phyloP scores from a whole-genome alignment of 2,797 vertebrate genomes.

The Paratrypauchen microcephalus region DNA sequence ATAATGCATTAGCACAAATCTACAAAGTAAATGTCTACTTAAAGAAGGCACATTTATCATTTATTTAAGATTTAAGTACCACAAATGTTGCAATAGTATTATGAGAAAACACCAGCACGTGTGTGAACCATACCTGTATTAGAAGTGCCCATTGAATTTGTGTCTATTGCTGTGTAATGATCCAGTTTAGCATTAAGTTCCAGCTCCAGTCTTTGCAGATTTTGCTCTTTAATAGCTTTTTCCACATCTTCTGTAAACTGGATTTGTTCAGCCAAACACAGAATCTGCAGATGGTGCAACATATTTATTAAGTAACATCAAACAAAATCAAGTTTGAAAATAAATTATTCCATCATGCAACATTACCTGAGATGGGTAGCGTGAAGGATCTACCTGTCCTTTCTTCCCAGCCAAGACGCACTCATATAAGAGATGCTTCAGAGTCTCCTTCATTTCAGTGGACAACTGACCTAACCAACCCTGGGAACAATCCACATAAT shows the following conservation, averaged over 20 bases:
- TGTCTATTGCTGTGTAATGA: constrained; percentile 87
- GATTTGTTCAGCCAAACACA: constrained; percentile 95
- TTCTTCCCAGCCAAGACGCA: constrained; percentile 84
- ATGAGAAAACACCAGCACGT: constrained; percentile 1
- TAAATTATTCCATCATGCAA: constrained; percentile 8
- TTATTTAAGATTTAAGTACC: neutral
- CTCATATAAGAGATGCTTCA: constrained; percentile 86
- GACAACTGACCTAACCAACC: constrained; percentile 90
- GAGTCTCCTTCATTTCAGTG: constrained; percentile 91
- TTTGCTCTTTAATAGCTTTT: constrained; percentile 81
- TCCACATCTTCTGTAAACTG: constrained; percentile 97
- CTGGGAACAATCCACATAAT: constrained; percentile 57
- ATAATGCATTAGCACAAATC: constrained; percentile 31
- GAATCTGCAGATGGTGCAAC: constrained; percentile 76
- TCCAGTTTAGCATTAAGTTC: constrained; percentile 89
- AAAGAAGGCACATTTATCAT: neutral
- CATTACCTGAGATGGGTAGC: constrained; percentile 91
- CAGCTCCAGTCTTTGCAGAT: constrained; percentile 85
- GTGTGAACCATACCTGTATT: constrained; percentile 72
- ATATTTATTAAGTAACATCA: neutral
- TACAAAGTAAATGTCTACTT: constrained; percentile 17
- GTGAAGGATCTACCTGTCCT: constrained; percentile 85
- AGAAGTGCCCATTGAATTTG: constrained; percentile 71
- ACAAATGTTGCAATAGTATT: neutral
- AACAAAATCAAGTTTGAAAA: neutral